A percentile compares a stretch with the other conserved stretches of the same genome.
Evolutionary conservation across 92 coral and sea anemone genomes (phyloP).

Genomic region (Paragorgia papillata): DNA sequence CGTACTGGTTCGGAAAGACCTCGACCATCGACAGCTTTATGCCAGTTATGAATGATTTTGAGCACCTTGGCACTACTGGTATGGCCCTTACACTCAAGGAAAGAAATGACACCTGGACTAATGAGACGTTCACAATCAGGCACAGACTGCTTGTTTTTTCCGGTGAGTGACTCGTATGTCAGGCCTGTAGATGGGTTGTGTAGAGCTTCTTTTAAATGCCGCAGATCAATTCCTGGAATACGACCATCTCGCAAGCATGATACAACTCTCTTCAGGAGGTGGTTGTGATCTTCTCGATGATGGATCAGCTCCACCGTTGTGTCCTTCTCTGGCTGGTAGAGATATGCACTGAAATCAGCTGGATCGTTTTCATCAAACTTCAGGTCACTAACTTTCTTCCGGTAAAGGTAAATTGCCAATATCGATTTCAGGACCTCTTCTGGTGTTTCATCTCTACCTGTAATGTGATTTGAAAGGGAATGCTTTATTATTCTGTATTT

Average conservation of each 20-base stretch:
- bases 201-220: conserved; percentile 57
- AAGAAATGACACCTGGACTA: no score
- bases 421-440: conserved; percentile 5
- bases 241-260: no score
- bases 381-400: background rate
- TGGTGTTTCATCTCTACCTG: conserved; percentile 15
- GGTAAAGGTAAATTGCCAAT: conserved; percentile 9
- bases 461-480: no score
- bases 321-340: conserved; percentile 31
- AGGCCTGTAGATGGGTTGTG: conserved; percentile 60
- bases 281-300: no score
- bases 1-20: conserved; percentile 52
- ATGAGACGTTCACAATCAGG: no score
- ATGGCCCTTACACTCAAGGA: conserved; percentile 42
- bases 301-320: conserved; percentile 57
- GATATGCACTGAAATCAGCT: background rate
- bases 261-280: no score
- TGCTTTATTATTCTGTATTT: background rate
- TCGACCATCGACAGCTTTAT: conserved; percentile 74
- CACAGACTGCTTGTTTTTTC: no score
- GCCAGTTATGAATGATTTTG: conserved; percentile 66
- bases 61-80: conserved; percentile 47
- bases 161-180: conserved; percentile 72
- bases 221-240: conserved; percentile 60
- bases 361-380: background rate